Base-by-base conservation (phyloP, 2,888 invertebrate genomes). In the Rugalucina vietnamica region DNA sequence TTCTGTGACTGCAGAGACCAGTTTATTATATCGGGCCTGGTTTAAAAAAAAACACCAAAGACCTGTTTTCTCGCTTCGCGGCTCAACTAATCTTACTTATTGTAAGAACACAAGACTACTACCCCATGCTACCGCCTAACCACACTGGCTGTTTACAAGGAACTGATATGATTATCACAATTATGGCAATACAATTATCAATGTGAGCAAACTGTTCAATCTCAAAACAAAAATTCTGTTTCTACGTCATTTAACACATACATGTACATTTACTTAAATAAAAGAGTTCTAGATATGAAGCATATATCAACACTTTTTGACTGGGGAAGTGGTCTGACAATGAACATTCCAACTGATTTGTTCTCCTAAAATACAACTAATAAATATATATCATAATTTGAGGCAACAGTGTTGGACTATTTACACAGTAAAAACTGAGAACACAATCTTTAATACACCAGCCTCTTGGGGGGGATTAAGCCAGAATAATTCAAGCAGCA, bases 141-240 rank as follows among this genome's bases (percentile, higher is more conserved):
- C 29, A 27, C n/a, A n/a, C n/a, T 57, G 57, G 57, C 57, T 57
- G 27, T 34, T 32, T 8, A 8, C 5, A 8, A 34, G 65, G 65
- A n/a, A 24, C 43, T 43, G 65, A 24, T 65, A 65, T 65, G 65
- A 65, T 34, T 65, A 65, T 65, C 65, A 65, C 65, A 65, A 65
- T 34, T 65, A 65, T 65, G 65, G 65, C 65, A 65, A 65, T 65
- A 65, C 65, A 65, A 60, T 65, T 65, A 65, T 65, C 65, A 65
- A 65, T n/a, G 65, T 65, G 65, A 65, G 65, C 65, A 65, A 65
- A 65, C 34, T 34, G 34, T 32, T 65, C 65, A 65, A 65, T 65
- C 65, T 65, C 65, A 65, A 65, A 65, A 65, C 65, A 65, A 34
- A 65, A 34, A 54, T 34, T n/a, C 18, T 34, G 65, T 65, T 34